Evolutionary conservation across 2,797 vertebrate species (phyloP), one percentile per base, ranked within the genome.

Genomic region (Stomatorhinus walkeri): DNA sequence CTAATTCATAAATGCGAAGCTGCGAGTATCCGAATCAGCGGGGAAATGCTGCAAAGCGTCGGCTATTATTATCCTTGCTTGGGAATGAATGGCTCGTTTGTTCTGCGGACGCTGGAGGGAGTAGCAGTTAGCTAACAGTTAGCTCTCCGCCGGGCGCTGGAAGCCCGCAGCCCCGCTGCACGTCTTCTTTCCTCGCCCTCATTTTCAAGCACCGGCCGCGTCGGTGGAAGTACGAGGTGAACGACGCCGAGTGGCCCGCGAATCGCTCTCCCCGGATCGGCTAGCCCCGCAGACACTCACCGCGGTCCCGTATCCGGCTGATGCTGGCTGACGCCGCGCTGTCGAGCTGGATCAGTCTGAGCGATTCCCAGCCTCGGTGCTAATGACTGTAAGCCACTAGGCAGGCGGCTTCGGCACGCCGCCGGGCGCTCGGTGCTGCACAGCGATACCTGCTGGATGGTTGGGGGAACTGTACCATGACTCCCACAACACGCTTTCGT

Each of bases 161-260:
- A 81, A 87, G 52, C 48, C 6, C 24, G 49, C 1, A 79, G 24
- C 76, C 36, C 76, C 19, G 43, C 43, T 22, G 51, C 52, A 4
- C 22, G 91, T 91, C 92, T 83, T 91, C 94, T 93, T 93, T 93
- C 93, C 92, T 94, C 95, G 93, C 93, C 92, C 94, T 94, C 91
- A 90, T 94, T 95, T 92, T 93, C 90, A 88, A 90, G 87, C 91
- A 93, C 92, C 91, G 81, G 88, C 92, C 90, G 91, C 91, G 7
- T 16, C 68, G 22, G 36, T 36, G 43, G 10, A 9, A 59, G n/a
- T 48, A 1, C 61, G 10, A 32, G 22, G 68, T 90, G 61, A 32
- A 12, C 46, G 32, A 40, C 16, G 51, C 51, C 36, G 32, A 9
- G 19, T 22, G 9, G n/a, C 14, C 19, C 81, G 46, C 83, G 83